These are phyloP conservation scores for Heterocephalus glaber DNA, from an alignment of 2,113 vertebrate genomes.

Conservation along the genomic window DNA sequence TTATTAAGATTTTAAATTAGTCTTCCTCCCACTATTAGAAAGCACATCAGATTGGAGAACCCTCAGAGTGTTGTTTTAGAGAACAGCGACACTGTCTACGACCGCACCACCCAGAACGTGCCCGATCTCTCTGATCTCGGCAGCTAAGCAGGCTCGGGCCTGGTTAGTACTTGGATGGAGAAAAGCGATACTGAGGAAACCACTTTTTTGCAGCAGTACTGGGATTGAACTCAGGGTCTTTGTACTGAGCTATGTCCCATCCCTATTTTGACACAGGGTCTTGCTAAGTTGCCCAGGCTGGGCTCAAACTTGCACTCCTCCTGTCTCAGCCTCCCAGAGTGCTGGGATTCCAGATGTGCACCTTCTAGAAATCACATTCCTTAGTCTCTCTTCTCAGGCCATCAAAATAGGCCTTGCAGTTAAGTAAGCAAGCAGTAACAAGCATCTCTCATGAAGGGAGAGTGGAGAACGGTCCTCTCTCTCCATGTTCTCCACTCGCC, in stretches of 20 bases:
- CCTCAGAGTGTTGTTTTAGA: constrained; percentile 26
- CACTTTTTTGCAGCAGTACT: not conserved
- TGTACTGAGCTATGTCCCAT: not conserved
- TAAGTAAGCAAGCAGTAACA: not conserved
- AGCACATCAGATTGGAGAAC: not conserved
- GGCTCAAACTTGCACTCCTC: not conserved
- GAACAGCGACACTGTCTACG: not conserved
- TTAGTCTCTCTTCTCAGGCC: not conserved
- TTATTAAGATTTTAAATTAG: not conserved
- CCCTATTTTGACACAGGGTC: not conserved
- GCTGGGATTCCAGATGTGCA: not conserved
- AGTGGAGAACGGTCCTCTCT: not conserved
- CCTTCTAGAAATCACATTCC: not conserved
- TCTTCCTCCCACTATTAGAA: not conserved
- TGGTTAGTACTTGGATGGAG: no score
- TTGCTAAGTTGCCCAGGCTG: not conserved
- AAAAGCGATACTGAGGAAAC: not conserved
- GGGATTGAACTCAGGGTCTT: not conserved
- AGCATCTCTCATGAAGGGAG: not conserved
- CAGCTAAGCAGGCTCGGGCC: no score
- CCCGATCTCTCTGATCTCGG: no score
- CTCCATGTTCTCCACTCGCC: not conserved
- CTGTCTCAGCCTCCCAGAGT: not conserved
- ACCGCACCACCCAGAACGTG: no score
- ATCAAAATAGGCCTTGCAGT: not conserved